These are phyloP conservation scores for Endomychus coccineus DNA, from an alignment of 2,888 invertebrate genomes.

Conservation along the genomic window DNA sequence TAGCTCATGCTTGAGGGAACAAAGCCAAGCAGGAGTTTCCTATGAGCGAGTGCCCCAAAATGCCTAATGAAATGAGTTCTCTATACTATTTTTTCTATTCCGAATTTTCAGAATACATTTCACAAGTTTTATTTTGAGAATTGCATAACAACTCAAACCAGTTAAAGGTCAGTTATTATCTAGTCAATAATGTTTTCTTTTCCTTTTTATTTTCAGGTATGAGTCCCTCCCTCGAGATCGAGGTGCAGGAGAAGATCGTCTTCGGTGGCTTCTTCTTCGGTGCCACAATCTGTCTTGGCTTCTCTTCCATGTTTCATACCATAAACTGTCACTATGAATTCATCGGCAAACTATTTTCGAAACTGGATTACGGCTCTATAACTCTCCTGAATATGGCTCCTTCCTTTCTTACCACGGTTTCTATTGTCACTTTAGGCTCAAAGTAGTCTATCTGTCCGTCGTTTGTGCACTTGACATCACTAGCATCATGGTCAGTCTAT, in stretches of 20 bases:
- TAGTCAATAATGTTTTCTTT: too few species aligned
- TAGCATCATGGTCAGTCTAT: conserved; percentile 78
- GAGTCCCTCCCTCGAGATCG: conserved; percentile 77
- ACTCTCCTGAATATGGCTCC: conserved; percentile 92
- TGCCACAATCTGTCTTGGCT: conserved; percentile 86
- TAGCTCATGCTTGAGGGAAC: too few species aligned
- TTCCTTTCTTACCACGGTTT: conserved; percentile 97
- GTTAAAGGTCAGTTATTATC: too few species aligned
- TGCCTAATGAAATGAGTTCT: too few species aligned
- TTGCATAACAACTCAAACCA: too few species aligned
- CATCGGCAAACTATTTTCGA: conserved; percentile 90
- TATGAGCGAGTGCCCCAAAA: too few species aligned
- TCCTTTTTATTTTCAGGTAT: too few species aligned
- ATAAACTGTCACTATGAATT: conserved; percentile 92
- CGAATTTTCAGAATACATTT: too few species aligned
- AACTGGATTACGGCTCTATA: conserved; percentile 95
- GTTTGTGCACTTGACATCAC: conserved; percentile 81
- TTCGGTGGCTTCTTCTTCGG: conserved; percentile 89
- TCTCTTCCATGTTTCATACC: conserved; percentile 92
- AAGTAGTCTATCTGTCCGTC: conserved; percentile 75
- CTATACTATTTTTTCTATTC: too few species aligned
- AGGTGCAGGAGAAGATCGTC: conserved; percentile 79
- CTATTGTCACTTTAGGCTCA: conserved; percentile 87
- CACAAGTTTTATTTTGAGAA: too few species aligned
- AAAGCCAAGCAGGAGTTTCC: too few species aligned